Base-by-base conservation (phyloP, 2,888 invertebrate species). In the Polydrusus pterygomalis region DNA sequence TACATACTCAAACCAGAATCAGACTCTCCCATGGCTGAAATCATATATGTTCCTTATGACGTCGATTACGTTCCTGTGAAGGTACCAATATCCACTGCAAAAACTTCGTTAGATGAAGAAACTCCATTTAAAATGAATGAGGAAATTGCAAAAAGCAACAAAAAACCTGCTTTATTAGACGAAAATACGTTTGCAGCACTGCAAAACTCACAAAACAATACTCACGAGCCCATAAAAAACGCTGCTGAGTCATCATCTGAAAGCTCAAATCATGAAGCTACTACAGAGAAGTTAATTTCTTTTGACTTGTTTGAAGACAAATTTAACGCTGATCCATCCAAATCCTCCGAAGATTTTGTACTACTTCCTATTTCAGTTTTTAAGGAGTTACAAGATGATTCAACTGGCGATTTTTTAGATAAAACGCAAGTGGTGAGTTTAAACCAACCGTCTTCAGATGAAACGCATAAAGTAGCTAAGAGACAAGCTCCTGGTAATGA, bases 1-100 rank as follows among this genome's bases (percentile, higher is more conserved):
- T 17, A 58, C 58, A 34, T 38, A 10, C 13, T 38, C 15, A 58
- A 38, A 10, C 10, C 15, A 17, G 58, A 58, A 11, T 34, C 25
- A 17, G 34, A 38, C 34, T 0, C 9, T 15, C 38, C 30, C 1
- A 20, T 60, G 47, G 64, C 68, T 2, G 68, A 74, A 17, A 60
- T 75, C 11, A 54, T 75, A 11, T 64, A 65, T 15, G 38, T 75
- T 9, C 75, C 75, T 0, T 75, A 70, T 38, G 70, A 75, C 15
- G 60, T 70, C 15, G 65, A 64, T 17, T 75, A 65, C 51, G 49
- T 70, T 9, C 71, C 75, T 2, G 60, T 71, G n/a, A 67, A 71
- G n/a, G 20, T 75, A 10, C 15, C 70, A 17, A 38, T 11, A 1
- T 47, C 47, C 17, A 17, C 17, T 17, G 30, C 13, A n/a, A 20